Percentiles rank a stretch among this genome's conserved stretches.
Evolutionary conservation across 2,797 vertebrate genomes (phyloP).

Genomic region (Pseudopleuronectes americanus): DNA sequence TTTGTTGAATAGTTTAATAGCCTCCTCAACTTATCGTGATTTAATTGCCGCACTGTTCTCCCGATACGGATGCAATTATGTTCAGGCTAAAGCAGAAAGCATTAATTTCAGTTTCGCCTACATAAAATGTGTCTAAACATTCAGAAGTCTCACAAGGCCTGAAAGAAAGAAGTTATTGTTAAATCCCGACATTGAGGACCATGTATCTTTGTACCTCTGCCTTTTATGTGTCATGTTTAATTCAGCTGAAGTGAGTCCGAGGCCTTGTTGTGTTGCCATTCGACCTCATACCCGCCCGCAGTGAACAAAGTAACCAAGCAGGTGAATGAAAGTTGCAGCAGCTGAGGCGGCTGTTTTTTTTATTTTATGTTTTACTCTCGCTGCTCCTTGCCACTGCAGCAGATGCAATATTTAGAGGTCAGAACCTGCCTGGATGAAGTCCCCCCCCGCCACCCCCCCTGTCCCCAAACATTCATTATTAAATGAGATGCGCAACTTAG

Average conservation of each 20-base stretch:
- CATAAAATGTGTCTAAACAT: slow-evolving; percentile 20
- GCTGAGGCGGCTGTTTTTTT: slow-evolving; percentile 25
- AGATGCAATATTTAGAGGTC: slow-evolving; percentile 72
- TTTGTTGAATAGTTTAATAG: slow-evolving; percentile 41
- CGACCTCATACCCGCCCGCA: background rate
- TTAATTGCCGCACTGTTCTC: slow-evolving; percentile 38
- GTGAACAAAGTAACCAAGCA: slow-evolving; percentile 24
- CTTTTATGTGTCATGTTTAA: slow-evolving; percentile 37
- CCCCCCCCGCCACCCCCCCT: background rate
- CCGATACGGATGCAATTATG: slow-evolving; percentile 20
- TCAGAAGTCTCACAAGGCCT: background rate
- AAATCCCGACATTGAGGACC: background rate
- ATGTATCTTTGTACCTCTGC: slow-evolving; percentile 3
- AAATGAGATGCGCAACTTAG: slow-evolving; percentile 66
- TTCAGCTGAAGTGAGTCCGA: slow-evolving; percentile 26
- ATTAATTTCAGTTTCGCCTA: slow-evolving; percentile 18
- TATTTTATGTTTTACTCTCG: background rate
- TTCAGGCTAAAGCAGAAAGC: slow-evolving; percentile 13
- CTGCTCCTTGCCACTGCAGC: slow-evolving; percentile 41
- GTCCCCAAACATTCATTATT: slow-evolving; percentile 67
- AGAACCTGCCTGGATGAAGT: slow-evolving; percentile 44
- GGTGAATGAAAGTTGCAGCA: slow-evolving; percentile 36
- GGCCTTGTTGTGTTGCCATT: slow-evolving; percentile 19
- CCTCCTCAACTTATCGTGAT: slow-evolving; percentile 30
- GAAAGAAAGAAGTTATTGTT: background rate